phyloP scores from a whole-genome alignment of 2,113 vertebrate species.

The Malaclemys terrapin region DNA sequence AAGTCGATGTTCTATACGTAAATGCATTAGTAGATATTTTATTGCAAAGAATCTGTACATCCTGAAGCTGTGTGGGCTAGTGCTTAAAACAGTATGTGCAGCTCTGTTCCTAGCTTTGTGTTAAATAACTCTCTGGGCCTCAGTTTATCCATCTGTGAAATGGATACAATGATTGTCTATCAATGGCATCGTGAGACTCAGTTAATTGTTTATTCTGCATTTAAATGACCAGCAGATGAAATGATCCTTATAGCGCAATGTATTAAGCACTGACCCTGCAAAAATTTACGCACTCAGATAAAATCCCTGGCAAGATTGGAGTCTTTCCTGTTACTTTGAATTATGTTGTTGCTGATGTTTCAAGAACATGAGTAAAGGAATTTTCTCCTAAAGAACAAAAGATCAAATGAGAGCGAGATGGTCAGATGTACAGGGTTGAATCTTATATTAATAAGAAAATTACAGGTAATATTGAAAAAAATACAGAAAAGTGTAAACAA shows the following conservation, averaged over 20 bases:
- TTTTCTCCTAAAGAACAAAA: neutral
- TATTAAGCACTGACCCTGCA: neutral
- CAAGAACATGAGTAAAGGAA: neutral
- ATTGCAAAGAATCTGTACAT: neutral
- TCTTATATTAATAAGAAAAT: neutral
- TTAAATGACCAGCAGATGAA: neutral
- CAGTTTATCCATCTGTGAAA: neutral
- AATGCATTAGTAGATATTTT: neutral
- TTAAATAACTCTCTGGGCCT: neutral
- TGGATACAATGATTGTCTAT: neutral
- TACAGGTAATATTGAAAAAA: neutral
- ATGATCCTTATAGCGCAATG: neutral
- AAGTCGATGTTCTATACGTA: neutral
- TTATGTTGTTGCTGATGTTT: neutral
- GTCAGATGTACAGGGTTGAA: neutral
- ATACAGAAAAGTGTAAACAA: neutral
- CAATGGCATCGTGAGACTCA: neutral
- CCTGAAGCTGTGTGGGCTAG: rapidly evolving
- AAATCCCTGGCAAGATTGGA: neutral
- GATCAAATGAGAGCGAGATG: neutral
- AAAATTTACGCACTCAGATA: neutral
- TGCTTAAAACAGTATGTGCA: neutral
- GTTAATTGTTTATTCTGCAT: neutral
- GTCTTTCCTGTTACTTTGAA: neutral
- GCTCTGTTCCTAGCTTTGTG: neutral